phyloP scores from a whole-genome alignment of 2,888 invertebrate genomes.

The Calameuta pallipes region DNA sequence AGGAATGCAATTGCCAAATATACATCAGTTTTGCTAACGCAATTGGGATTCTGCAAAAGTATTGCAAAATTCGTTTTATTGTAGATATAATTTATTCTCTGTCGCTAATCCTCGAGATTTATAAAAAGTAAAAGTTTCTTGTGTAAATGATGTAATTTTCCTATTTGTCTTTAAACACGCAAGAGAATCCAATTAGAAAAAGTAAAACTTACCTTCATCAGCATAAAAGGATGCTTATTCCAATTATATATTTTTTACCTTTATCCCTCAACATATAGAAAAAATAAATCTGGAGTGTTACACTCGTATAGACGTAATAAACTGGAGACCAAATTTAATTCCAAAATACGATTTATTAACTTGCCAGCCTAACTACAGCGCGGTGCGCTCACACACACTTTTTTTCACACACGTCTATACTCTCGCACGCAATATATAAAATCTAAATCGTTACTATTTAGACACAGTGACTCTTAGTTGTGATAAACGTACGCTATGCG shows the following conservation, averaged over 20 bases:
- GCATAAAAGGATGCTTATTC: neutral
- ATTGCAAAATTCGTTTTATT: no score
- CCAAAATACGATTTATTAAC: conserved; percentile 66
- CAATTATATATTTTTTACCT: neutral
- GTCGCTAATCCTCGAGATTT: no score
- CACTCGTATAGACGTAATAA: neutral
- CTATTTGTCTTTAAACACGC: neutral
- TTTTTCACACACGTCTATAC: conserved; percentile 49
- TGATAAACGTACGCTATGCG: conserved; percentile 52
- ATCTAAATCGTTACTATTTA: conserved; percentile 62
- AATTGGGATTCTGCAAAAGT: no score
- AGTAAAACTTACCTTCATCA: neutral
- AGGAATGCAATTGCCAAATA: no score
- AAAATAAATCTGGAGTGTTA: neutral
- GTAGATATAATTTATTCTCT: no score
- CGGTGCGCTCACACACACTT: conserved; percentile 48
- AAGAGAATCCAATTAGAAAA: neutral
- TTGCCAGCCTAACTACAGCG: conserved; percentile 60
- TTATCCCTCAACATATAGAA: neutral
- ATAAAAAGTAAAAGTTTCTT: no score
- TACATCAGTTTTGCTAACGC: no score
- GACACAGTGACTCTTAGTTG: conserved; percentile 59
- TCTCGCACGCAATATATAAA: conserved; percentile 59
- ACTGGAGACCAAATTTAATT: conserved; percentile 43
- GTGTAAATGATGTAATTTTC: neutral